Percentiles rank a stretch among this genome's conserved stretches.
These are phyloP conservation scores for Drosophila niveifrons DNA, from an alignment of 2,888 invertebrate species.

Conservation along the genomic window DNA sequence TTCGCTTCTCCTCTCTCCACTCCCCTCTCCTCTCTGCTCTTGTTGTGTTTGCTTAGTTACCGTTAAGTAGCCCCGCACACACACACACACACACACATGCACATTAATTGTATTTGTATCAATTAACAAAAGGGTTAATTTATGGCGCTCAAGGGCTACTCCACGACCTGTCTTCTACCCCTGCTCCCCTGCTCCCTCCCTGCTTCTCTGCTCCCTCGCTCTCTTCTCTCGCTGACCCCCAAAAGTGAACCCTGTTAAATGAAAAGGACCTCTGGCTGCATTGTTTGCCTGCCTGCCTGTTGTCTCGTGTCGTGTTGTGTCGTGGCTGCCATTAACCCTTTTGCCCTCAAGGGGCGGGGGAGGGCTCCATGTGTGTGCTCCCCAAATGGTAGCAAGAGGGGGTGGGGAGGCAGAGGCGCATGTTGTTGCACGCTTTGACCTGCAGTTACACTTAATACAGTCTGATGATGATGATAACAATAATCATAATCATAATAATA, in stretches of 20 bases:
- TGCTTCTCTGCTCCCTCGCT: not conserved
- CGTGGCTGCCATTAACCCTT: conserved; percentile 68
- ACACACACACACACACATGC: conserved; percentile 21
- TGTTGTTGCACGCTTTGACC: conserved; percentile 64
- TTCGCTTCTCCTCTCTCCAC: not conserved
- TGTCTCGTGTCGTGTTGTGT: conserved; percentile 20
- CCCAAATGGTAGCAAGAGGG: not conserved
- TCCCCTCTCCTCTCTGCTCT: conserved; percentile 16
- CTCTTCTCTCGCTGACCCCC: not conserved
- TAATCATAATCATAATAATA: conserved; percentile 58
- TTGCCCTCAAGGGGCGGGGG: conserved; percentile 1
- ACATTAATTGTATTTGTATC: conserved; percentile 85
- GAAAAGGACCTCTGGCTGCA: conserved; percentile 50
- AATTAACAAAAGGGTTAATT: conserved; percentile 86
- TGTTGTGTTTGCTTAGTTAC: conserved; percentile 79
- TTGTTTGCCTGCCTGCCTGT: conserved; percentile 58
- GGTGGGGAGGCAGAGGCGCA: not conserved
- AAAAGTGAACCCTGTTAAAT: conserved; percentile 15
- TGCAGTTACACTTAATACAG: conserved; percentile 74
- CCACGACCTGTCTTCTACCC: conserved; percentile 27
- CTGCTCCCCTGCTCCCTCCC: not conserved
- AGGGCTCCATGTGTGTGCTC: conserved; percentile 9
- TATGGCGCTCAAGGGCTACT: conserved; percentile 80
- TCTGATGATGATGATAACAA: conserved; percentile 22
- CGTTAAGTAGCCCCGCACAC: conserved; percentile 68